Evolutionary conservation across 2,888 invertebrate genomes (phyloP), one percentile per base, ranked within the genome.

Genomic region (Galeopsomyia nigrocyanea): DNA sequence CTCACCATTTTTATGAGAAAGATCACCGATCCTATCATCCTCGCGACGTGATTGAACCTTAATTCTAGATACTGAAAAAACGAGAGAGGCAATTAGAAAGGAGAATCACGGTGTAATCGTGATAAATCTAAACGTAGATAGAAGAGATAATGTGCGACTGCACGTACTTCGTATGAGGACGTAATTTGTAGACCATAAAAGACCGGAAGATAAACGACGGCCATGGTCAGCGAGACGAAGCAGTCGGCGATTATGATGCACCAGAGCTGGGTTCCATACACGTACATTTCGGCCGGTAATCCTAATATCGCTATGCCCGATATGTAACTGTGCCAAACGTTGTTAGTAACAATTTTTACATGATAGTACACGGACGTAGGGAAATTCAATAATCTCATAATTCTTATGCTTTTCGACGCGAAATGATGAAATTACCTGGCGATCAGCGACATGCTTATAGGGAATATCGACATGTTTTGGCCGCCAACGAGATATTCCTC

Each of bases 381-480:
- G 17, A 53, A 21, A 17, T n/a, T 17, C 13, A 19, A 53, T 26
- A 7, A 10, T 19, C 14, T 17, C 0, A 19, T 53, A 1, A n/a
- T 31, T 26, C 31, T 66, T 17, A 19, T 19, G 1, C n/a, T n/a
- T n/a, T n/a, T 61, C 14, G 0, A 60, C 19, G 39, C 39, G 16
- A 50, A 16, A 61, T 26, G 26, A 47, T 26, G 21, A 21, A 31
- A 61, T 62, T 89, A 93, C 93, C 93, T 93, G 80, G 93, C 92
- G 77, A 93, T 92, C 72, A 93, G 86, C 16, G 93, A 93, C 92
- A 93, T 92, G 65, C 93, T 92, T 81, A 93, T 92, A 0, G 93
- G 93, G 79, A 93, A 91, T 78, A 93, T 90, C n/a, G 92, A 92
- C 92, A 93, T 93, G 13, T 90, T 91, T 81, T 92, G 92, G 22